A percentile compares a stretch with the other conserved stretches of the same genome.
These are phyloP conservation scores for Chrysomela aeneicollis DNA, from an alignment of 2,888 invertebrate species.

Conservation along the genomic window DNA sequence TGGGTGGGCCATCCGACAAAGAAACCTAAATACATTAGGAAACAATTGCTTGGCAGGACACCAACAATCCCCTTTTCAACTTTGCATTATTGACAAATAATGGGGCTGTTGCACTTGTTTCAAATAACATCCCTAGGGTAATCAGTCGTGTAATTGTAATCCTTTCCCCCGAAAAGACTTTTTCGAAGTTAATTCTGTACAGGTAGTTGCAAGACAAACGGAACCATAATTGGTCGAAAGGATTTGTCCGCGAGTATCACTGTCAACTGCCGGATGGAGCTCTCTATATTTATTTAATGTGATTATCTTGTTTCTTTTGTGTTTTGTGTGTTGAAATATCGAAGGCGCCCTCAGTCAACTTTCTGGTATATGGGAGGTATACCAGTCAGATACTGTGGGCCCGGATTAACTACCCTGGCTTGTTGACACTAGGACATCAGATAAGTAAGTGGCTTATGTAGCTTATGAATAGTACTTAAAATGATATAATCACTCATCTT, in stretches of 20 bases:
- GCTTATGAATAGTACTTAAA: too few relatives aligned
- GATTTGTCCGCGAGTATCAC: constrained; percentile 29
- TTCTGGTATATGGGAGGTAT: not conserved
- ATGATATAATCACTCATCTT: too few relatives aligned
- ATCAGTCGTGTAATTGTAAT: constrained; percentile 55
- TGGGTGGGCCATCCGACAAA: constrained; percentile 58
- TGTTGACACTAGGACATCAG: not conserved
- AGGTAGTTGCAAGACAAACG: constrained; percentile 47
- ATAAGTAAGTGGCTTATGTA: too few relatives aligned
- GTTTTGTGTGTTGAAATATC: constrained; percentile 7
- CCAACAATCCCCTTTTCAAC: constrained; percentile 50
- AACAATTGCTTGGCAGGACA: constrained; percentile 57
- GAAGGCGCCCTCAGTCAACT: constrained; percentile 1
- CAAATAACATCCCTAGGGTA: constrained; percentile 52
- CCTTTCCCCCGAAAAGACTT: constrained; percentile 45
- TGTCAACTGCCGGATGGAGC: constrained; percentile 25
- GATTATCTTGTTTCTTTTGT: constrained; percentile 27
- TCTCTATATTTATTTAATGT: constrained; percentile 36
- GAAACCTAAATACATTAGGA: constrained; percentile 58
- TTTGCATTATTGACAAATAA: constrained; percentile 55
- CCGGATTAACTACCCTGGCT: not conserved
- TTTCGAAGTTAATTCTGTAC: constrained; percentile 46
- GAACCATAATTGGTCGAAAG: constrained; percentile 34
- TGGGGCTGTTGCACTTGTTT: constrained; percentile 56
- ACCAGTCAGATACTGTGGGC: not conserved